A percentile compares a stretch with the other conserved stretches of the same genome.
Conservation (phyloP, 2,113 vertebrate genomes). For the Pogona vitticeps region DNA sequence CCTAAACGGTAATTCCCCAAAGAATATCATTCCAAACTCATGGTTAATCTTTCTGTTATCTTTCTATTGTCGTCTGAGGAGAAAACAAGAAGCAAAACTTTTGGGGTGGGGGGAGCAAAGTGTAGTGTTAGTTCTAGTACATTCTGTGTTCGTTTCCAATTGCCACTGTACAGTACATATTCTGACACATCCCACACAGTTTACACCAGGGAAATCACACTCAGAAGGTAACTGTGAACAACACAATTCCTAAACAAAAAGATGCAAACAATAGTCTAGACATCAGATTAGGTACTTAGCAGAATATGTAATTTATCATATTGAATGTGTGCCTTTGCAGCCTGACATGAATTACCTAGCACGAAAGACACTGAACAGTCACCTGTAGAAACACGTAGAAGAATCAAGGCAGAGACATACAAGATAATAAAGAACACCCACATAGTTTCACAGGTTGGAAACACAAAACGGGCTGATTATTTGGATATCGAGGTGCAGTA, state of each 20-base stretch:
- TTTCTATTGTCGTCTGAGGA: neutral
- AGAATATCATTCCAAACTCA: constrained; percentile 28
- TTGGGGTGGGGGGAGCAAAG: neutral
- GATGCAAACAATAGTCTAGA: constrained; percentile 31
- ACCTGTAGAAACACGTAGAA: constrained; percentile 10
- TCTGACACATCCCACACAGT: constrained; percentile 6
- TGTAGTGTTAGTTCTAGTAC: neutral
- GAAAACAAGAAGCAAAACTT: neutral
- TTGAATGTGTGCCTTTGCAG: constrained; percentile 17
- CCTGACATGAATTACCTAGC: constrained; percentile 37
- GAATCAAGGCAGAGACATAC: neutral
- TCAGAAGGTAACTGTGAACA: constrained; percentile 35
- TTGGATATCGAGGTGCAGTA: constrained; percentile 32
- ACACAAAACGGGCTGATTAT: constrained; percentile 13
- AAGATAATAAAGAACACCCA: constrained; percentile 25
- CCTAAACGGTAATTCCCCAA: neutral
- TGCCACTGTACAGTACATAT: neutral
- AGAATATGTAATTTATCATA: constrained; percentile 54
- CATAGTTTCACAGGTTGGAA: constrained; percentile 1
- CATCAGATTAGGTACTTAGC: constrained; percentile 14
- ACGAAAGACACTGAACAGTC: constrained; percentile 31
- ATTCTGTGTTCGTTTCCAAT: constrained; percentile 14
- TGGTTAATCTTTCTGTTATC: constrained; percentile 19
- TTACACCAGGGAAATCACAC: neutral
- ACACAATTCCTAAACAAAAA: constrained; percentile 12